phyloP scores from a whole-genome alignment of 2,113 vertebrate genomes.

The Hylia prasina region DNA sequence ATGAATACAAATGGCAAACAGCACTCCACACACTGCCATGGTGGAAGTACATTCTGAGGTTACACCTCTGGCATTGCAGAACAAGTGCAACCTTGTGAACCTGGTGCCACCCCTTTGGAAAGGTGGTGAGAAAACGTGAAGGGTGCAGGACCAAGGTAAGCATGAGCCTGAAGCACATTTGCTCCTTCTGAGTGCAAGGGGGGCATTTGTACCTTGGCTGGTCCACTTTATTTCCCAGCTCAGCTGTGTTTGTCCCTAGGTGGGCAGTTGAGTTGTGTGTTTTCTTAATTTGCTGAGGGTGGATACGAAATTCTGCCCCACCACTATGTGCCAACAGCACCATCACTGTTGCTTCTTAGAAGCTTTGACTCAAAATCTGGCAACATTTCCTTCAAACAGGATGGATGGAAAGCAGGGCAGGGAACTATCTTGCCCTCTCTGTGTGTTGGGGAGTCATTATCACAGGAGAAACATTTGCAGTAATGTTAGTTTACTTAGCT shows the following conservation, averaged over 20 bases:
- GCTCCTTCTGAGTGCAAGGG: background rate
- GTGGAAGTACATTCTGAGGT: background rate
- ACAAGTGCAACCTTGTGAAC: background rate
- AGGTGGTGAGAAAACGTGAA: background rate
- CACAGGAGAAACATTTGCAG: background rate
- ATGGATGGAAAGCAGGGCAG: background rate
- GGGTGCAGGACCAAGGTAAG: background rate
- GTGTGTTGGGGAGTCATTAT: background rate
- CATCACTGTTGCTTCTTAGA: background rate
- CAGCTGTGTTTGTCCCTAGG: background rate
- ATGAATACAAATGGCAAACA: background rate
- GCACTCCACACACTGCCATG: background rate
- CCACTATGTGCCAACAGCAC: background rate
- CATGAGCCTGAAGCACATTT: background rate
- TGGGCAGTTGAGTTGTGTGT: background rate
- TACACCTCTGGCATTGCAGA: accelerated
- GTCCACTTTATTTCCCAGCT: background rate
- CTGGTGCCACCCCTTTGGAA: background rate
- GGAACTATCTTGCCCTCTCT: background rate
- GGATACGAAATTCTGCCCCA: background rate
- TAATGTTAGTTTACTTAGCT: background rate
- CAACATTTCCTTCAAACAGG: background rate
- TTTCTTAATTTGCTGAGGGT: background rate
- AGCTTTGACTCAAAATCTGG: background rate
- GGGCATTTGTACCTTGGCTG: background rate